Evolutionary conservation across 1,140 invertebrate genomes (phyloP).

Genomic region (Anthonomus grandis): DNA sequence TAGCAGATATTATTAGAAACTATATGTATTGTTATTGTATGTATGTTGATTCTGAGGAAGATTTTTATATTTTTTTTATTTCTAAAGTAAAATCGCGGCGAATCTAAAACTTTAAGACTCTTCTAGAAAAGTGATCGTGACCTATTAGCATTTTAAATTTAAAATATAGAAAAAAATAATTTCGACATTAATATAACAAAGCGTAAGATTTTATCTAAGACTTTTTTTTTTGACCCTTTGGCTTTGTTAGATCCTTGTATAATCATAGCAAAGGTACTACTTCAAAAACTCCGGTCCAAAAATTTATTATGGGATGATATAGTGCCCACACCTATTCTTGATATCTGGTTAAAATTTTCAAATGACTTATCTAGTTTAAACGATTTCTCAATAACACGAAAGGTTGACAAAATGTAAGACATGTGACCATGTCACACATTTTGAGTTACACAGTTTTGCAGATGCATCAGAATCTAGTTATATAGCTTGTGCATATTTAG

Average conservation of each 20-base stretch:
- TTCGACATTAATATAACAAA: conserved; percentile 3
- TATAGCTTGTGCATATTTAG: conserved; percentile 22
- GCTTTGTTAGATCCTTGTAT: conserved; percentile 44
- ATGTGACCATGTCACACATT: not conserved
- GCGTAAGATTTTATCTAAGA: conserved; percentile 5
- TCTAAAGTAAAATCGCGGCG: not conserved
- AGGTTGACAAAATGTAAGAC: too few relatives aligned
- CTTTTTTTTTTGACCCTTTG: conserved; percentile 48
- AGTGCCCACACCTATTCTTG: conserved; percentile 32
- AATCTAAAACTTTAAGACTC: conserved; percentile 19
- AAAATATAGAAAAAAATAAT: not conserved
- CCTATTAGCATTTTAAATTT: not conserved
- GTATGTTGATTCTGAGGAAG: conserved; percentile 27
- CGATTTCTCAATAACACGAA: not conserved
- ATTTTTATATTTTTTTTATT: not conserved
- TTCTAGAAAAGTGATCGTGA: conserved; percentile 10
- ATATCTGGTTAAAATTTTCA: conserved; percentile 13
- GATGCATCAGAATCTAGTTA: conserved; percentile 18
- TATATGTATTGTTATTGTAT: conserved; percentile 46
- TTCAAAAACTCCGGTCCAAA: conserved; percentile 46
- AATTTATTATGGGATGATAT: conserved; percentile 46
- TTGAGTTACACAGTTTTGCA: conserved; percentile 20
- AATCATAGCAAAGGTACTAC: too few relatives aligned
- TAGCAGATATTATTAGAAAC: conserved; percentile 21
- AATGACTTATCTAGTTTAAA: conserved; percentile 12